Evolutionary conservation across 2,797 vertebrate species (phyloP).

Genomic region (Pyrocephalus nanus): DNA sequence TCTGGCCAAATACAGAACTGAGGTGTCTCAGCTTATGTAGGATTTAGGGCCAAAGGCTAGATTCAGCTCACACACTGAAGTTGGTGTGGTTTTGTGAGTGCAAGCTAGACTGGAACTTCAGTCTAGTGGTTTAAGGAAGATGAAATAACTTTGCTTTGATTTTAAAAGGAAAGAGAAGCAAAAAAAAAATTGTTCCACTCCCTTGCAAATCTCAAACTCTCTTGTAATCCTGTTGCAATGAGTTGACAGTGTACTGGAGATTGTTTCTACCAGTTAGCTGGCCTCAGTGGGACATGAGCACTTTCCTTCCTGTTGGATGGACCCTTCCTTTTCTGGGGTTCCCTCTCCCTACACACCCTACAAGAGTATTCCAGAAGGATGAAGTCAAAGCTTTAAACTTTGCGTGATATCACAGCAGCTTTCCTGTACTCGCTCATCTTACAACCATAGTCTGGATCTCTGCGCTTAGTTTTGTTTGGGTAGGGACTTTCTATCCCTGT

Average conservation of each 20-base stretch:
- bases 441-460: neutral
- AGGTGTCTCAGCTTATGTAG: accelerated
- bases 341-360: neutral
- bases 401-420: neutral
- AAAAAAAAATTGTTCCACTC: neutral
- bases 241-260: neutral
- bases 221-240: neutral
- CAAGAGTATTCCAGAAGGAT: neutral
- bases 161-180: neutral
- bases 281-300: accelerated
- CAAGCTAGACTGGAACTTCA: neutral
- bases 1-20: neutral
- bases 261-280: neutral
- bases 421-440: neutral
- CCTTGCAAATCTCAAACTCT: neutral
- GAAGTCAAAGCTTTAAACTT: neutral
- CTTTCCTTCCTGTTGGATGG: neutral
- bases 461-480: neutral
- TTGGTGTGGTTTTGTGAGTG: neutral
- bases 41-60: neutral
- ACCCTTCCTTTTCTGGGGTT: neutral
- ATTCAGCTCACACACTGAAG: neutral
- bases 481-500: neutral
- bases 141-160: neutral
- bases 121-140: neutral